A percentile compares a stretch with the other conserved stretches of the same genome.
Conservation (phyloP, 1,140 invertebrate genomes). For the Plodia interpunctella region DNA sequence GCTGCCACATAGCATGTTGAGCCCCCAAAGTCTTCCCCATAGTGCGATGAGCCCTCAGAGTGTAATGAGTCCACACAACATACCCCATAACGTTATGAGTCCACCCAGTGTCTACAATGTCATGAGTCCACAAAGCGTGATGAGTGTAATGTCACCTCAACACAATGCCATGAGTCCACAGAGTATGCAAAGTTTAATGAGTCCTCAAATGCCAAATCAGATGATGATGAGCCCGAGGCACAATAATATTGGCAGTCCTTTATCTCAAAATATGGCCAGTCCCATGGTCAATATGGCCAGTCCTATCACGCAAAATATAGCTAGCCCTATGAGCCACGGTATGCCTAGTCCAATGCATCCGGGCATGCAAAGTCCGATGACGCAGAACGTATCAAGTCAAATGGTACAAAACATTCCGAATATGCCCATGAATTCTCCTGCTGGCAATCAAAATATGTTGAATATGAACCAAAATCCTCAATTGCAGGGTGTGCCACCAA, state of each 20-base stretch:
- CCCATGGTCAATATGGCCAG: conserved; percentile 65
- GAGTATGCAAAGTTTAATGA: conserved; percentile 68
- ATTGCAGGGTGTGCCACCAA: conserved; percentile 34
- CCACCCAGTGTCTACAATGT: conserved; percentile 69
- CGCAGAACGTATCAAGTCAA: conserved; percentile 47
- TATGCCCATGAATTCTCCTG: conserved; percentile 49
- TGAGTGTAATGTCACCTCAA: conserved; percentile 73
- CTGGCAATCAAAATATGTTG: conserved; percentile 53
- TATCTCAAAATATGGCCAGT: conserved; percentile 65
- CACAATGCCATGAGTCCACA: conserved; percentile 70
- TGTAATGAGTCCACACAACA: conserved; percentile 62
- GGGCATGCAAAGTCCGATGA: conserved; percentile 56
- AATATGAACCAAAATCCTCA: conserved; percentile 40
- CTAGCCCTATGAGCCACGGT: conserved; percentile 65
- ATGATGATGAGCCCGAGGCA: conserved; percentile 69
- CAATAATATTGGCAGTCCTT: conserved; percentile 63
- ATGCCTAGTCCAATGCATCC: conserved; percentile 72
- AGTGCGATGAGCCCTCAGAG: conserved; percentile 50
- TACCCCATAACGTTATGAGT: conserved; percentile 66
- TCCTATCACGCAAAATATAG: conserved; percentile 58
- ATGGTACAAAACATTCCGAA: conserved; percentile 67
- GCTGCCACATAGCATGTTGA: conserved; percentile 56
- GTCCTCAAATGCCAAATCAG: conserved; percentile 65
- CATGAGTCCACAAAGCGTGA: conserved; percentile 66
- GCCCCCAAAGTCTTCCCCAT: conserved; percentile 52